Conservation (phyloP, 2,113 vertebrate species). For the Mionectes macconnelli region DNA sequence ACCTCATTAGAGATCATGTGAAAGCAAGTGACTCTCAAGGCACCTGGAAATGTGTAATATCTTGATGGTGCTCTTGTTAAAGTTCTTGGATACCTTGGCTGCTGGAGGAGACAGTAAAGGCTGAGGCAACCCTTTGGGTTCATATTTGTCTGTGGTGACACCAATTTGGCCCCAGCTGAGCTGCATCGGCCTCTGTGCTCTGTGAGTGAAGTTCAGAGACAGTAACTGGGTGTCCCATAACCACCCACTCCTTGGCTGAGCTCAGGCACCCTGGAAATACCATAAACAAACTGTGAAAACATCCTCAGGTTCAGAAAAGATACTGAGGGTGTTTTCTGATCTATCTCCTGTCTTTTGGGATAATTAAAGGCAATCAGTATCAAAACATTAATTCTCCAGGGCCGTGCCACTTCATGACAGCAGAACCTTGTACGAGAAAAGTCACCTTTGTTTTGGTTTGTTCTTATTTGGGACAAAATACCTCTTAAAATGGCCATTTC, state of each 20-base stretch:
- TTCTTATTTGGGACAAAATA: not conserved
- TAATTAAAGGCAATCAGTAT: not conserved
- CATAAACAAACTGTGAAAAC: not conserved
- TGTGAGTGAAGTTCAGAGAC: not conserved
- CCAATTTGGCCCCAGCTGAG: not conserved
- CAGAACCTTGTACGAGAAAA: fast-evolving
- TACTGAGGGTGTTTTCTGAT: not conserved
- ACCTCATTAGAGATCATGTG: not conserved
- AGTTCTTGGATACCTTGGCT: not conserved
- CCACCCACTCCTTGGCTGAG: not conserved
- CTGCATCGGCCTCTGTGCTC: not conserved
- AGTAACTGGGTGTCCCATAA: not conserved
- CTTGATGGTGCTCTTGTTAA: not conserved
- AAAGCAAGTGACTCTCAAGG: not conserved
- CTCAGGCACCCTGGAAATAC: not conserved
- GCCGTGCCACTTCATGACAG: not conserved
- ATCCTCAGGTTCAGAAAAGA: not conserved
- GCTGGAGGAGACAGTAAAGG: not conserved
- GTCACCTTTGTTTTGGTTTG: not conserved
- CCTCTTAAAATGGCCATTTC: not conserved
- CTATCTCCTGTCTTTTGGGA: not conserved
- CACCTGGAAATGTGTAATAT: not conserved
- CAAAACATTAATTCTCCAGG: not conserved
- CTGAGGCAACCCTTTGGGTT: not conserved
- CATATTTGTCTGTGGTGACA: not conserved